phyloP scores from a whole-genome alignment of 2,797 vertebrate species.

The Octomys mimax region DNA sequence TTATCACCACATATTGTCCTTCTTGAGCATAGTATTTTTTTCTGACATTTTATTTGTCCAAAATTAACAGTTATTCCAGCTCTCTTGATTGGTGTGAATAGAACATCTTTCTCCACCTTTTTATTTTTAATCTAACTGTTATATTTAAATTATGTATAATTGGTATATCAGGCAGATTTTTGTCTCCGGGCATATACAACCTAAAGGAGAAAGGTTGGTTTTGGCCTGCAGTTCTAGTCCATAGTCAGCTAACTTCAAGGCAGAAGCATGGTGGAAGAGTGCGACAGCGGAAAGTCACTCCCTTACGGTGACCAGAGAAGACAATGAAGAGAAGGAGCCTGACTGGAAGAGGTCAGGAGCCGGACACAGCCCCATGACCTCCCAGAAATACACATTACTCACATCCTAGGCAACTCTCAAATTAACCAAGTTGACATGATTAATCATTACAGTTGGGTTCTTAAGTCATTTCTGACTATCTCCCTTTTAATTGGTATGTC shows the following conservation, averaged over 20 bases:
- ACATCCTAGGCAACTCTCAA: background rate
- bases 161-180: background rate
- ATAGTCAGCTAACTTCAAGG: background rate
- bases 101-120: background rate
- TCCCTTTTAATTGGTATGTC: background rate
- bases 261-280: background rate
- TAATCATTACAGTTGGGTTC: background rate
- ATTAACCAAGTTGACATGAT: background rate
- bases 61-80: background rate
- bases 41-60: background rate
- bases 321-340: background rate
- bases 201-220: background rate
- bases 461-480: background rate
- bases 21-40: background rate
- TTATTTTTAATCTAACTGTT: conserved; percentile 16
- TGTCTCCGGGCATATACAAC: background rate
- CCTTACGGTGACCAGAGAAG: background rate
- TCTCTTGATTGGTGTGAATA: background rate
- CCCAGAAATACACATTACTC: background rate
- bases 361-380: background rate
- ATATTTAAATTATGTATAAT: background rate
- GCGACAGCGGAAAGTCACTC: background rate
- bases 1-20: background rate
- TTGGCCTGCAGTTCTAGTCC: background rate
- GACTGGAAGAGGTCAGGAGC: background rate